Evolutionary conservation across 2,797 vertebrate genomes (phyloP).

Genomic region (Etheostoma nigrum): DNA sequence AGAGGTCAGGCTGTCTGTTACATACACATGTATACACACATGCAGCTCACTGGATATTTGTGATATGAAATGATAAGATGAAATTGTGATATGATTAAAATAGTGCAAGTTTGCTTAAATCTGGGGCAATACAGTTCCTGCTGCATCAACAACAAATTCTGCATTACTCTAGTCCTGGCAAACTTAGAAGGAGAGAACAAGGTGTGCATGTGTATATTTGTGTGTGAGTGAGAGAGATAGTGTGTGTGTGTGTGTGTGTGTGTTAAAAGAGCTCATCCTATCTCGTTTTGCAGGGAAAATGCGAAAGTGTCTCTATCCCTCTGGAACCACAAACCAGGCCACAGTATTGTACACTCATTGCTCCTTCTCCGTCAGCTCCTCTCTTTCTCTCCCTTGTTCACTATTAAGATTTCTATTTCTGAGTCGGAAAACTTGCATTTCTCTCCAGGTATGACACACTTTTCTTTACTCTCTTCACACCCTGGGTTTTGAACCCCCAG

Average conservation of each 20-base stretch:
- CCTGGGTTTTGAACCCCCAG: conserved; percentile 15
- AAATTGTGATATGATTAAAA: conserved; percentile 8
- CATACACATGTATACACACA: conserved; percentile 41
- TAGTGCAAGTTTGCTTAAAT: conserved; percentile 62
- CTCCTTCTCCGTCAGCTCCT: conserved; percentile 23
- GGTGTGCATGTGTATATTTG: conserved; percentile 25
- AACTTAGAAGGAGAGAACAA: conserved; percentile 56
- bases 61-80: conserved; percentile 13
- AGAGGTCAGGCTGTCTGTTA: conserved; percentile 77
- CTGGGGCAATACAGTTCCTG: conserved; percentile 77
- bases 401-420: conserved; percentile 64
- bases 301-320: conserved; percentile 72
- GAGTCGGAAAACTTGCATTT: conserved; percentile 53
- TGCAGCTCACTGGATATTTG: conserved; percentile 23
- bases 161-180: conserved; percentile 58
- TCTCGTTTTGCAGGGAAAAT: conserved; percentile 74
- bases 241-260: conserved; percentile 21
- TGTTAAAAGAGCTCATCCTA: conserved; percentile 70
- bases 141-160: conserved; percentile 78
- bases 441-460: conserved; percentile 45
- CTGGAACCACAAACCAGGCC: conserved; percentile 82
- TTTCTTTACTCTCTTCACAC: conserved; percentile 52
- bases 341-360: conserved; percentile 60
- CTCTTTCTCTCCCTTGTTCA: conserved; percentile 22
- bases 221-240: conserved; percentile 25